Evolutionary conservation across 1,140 invertebrate species (phyloP).

Genomic region (Agraylea sexmaculata): DNA sequence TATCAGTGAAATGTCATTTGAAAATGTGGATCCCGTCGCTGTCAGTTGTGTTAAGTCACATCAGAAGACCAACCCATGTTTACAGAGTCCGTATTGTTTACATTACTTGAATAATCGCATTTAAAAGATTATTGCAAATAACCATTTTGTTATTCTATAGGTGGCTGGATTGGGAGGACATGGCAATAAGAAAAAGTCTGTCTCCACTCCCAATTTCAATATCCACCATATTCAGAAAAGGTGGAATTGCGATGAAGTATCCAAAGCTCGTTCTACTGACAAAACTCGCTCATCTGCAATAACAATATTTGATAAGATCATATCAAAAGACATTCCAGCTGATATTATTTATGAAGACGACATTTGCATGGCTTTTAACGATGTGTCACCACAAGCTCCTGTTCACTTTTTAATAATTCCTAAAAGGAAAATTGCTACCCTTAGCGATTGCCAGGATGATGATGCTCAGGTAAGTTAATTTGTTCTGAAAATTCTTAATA

Average conservation of each 20-base stretch:
- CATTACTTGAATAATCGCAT: too few species aligned
- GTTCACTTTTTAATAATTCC: constrained; percentile 79
- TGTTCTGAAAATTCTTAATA: background rate
- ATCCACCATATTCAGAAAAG: too few species aligned
- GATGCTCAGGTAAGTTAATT: constrained; percentile 35
- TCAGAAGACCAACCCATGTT: too few species aligned
- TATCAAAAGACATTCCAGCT: constrained; percentile 63
- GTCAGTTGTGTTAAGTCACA: too few species aligned
- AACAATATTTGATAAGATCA: constrained; percentile 74
- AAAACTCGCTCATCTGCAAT: constrained; percentile 25
- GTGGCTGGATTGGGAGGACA: too few species aligned
- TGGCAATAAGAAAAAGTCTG: too few species aligned
- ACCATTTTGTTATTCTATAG: too few species aligned
- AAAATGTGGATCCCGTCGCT: too few species aligned
- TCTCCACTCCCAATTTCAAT: too few species aligned
- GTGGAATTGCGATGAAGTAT: constrained; percentile 37
- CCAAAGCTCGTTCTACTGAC: constrained; percentile 25
- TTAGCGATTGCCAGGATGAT: constrained; percentile 39
- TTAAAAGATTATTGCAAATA: too few species aligned
- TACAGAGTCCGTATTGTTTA: too few species aligned
- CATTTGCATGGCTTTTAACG: constrained; percentile 66
- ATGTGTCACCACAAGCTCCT: constrained; percentile 66
- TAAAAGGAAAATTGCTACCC: constrained; percentile 49
- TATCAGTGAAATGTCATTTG: too few species aligned
- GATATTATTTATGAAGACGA: constrained; percentile 75